Base-by-base conservation (phyloP, 2,888 invertebrate species). In the Brassicogethes aeneus region DNA sequence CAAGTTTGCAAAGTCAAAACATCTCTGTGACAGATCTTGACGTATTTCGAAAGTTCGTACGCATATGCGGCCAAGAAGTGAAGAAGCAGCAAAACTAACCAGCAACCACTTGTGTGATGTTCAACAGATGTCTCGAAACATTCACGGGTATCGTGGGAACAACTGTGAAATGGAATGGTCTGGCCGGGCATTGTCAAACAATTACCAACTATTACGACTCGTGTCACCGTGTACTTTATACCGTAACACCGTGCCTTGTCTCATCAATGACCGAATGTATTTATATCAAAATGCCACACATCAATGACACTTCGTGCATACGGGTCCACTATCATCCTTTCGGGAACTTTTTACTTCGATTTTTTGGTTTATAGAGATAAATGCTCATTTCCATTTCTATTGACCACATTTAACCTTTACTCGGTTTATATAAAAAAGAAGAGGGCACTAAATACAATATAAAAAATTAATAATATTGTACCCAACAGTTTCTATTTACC, bases 151-250 rank as follows among this genome's bases (percentile, higher is more conserved):
- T 48, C 55, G 55, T 55, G 55, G 52, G 55, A 55, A 43, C 37
- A 29, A 47, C 42, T 38, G 30, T 37, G 34, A 43, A 39, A 42
- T 44, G 45, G 49, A 45, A 46, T 47, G 44, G 48, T 45, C 50
- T 48, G 46, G 10, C n/a, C 48, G 43, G 51, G 55, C 57, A 55
- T 57, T 57, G 56, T 57, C 55, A 55, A 52, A 56, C 52, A 56
- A 57, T 57, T 54, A 53, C 44, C 51, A 51, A 50, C 49, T 46
- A 54, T 55, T 56, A 53, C 45, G 43, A 43, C 47, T 49, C 47
- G 56, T 56, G 53, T 54, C 56, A 54, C 49, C 48, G 46, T 48
- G 56, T 53, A 48, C 54, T 53, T 52, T 53, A 56, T 49, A 53
- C 54, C 44, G 48, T 52, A 40, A 23, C 23, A 23, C 23, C 23